Evolutionary conservation across 37 sponge, comb jelly and placozoan species (phyloP).

Genomic region (Aphrocallistes beatrix): DNA sequence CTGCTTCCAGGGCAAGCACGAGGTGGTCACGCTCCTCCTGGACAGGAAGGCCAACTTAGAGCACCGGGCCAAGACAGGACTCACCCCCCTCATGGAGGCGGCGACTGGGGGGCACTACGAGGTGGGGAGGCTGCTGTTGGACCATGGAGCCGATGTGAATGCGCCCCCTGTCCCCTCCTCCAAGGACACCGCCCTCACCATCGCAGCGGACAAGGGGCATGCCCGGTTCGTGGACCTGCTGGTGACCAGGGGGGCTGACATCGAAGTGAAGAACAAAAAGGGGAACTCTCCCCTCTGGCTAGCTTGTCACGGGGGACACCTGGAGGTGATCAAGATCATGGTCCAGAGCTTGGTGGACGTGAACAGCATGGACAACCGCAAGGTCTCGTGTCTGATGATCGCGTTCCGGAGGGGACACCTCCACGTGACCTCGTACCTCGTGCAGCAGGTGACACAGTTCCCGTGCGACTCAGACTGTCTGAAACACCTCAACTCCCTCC

Average conservation of each 20-base stretch:
- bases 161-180: slow-evolving; percentile 86
- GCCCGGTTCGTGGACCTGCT: slow-evolving; percentile 73
- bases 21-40: slow-evolving; percentile 73
- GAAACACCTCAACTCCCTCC: slow-evolving; percentile 43
- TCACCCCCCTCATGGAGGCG: slow-evolving; percentile 90
- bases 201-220: slow-evolving; percentile 86
- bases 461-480: slow-evolving; percentile 68
- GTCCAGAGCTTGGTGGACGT: slow-evolving; percentile 55
- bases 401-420: slow-evolving; percentile 73
- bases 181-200: slow-evolving; percentile 77
- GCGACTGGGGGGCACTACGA: slow-evolving; percentile 85
- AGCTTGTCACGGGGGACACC: slow-evolving; percentile 69
- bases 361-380: slow-evolving; percentile 78
- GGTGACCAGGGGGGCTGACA: slow-evolving; percentile 47
- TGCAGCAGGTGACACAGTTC: slow-evolving; percentile 74
- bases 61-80: slow-evolving; percentile 86
- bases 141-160: slow-evolving; percentile 77
- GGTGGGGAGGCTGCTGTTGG: slow-evolving; percentile 69
- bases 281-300: slow-evolving; percentile 89
- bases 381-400: slow-evolving; percentile 71
- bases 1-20: slow-evolving; percentile 87
- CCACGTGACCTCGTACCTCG: slow-evolving; percentile 75
- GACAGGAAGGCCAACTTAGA: slow-evolving; percentile 77
- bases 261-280: slow-evolving; percentile 89
- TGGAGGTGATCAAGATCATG: slow-evolving; percentile 49